phyloP scores from a whole-genome alignment of 2,113 vertebrate species.

The Drymodes brunneopygia region DNA sequence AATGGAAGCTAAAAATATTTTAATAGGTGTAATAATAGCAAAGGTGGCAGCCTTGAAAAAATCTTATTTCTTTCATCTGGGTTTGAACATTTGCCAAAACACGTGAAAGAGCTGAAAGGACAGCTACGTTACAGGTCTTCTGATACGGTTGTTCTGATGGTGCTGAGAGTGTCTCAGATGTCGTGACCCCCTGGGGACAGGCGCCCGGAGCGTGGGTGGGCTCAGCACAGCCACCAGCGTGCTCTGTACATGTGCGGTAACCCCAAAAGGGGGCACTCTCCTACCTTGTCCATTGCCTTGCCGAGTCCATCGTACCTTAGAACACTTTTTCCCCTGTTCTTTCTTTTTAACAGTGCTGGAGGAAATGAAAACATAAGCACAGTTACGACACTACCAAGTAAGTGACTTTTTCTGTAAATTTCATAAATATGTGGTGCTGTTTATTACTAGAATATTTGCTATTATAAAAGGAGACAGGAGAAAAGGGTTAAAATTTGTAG shows the following conservation, averaged over 20 bases:
- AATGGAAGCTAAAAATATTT: background rate
- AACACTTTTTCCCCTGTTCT: background rate
- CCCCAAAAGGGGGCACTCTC: conserved; percentile 21
- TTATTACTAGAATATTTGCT: background rate
- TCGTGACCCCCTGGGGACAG: background rate
- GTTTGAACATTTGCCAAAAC: background rate
- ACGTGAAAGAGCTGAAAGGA: background rate
- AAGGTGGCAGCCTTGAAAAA: background rate
- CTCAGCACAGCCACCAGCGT: background rate
- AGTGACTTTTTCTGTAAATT: background rate
- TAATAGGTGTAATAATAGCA: background rate
- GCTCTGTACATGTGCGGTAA: background rate
- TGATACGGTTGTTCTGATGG: background rate
- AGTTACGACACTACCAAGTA: conserved; percentile 73
- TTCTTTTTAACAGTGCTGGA: conserved; percentile 58
- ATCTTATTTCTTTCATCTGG: background rate
- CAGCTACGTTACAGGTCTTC: background rate
- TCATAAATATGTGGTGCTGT: background rate
- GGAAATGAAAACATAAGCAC: conserved; percentile 68
- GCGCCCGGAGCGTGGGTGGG: background rate
- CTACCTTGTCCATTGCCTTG: background rate
- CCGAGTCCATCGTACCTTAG: background rate
- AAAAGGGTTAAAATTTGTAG: background rate
- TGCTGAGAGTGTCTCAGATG: background rate
- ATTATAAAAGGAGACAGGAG: background rate